Evolutionary conservation across 2,888 invertebrate genomes (phyloP).

Genomic region (Drosophila histrio): DNA sequence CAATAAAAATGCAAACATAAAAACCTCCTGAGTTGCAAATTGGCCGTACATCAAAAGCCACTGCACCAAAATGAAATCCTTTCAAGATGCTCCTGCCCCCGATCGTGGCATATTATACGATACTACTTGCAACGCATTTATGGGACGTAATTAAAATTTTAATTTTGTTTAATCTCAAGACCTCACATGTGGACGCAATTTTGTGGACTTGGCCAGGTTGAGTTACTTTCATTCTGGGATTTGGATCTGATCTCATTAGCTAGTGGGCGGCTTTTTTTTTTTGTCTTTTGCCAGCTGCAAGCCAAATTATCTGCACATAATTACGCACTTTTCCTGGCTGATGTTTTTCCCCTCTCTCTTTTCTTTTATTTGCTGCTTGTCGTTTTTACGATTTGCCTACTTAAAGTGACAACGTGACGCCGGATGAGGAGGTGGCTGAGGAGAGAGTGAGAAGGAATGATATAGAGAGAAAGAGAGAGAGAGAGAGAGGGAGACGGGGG

Average conservation of each 20-base stretch:
- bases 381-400: conserved; percentile 73
- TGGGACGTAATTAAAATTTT: conserved; percentile 53
- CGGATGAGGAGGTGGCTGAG: conserved; percentile 26
- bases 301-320: conserved; percentile 60
- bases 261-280: conserved; percentile 39
- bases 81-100: conserved; percentile 61
- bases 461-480: background rate
- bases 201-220: conserved; percentile 16
- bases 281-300: conserved; percentile 39
- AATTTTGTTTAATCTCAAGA: conserved; percentile 61
- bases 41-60: conserved; percentile 71
- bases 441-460: too few species aligned
- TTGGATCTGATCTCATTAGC: conserved; percentile 53
- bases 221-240: conserved; percentile 2
- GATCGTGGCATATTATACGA: conserved; percentile 13
- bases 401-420: conserved; percentile 76
- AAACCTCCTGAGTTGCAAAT: conserved; percentile 54
- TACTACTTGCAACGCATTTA: conserved; percentile 48
- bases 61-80: conserved; percentile 49
- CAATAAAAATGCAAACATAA: conserved; percentile 47
- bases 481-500: background rate
- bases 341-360: conserved; percentile 11
- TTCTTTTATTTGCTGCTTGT: conserved; percentile 27
- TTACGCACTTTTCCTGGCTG: conserved; percentile 65
- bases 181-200: conserved; percentile 1